phyloP scores from a whole-genome alignment of 35 echinoderm and acorn worm species.

The Heliocidaris erythrogramma region DNA sequence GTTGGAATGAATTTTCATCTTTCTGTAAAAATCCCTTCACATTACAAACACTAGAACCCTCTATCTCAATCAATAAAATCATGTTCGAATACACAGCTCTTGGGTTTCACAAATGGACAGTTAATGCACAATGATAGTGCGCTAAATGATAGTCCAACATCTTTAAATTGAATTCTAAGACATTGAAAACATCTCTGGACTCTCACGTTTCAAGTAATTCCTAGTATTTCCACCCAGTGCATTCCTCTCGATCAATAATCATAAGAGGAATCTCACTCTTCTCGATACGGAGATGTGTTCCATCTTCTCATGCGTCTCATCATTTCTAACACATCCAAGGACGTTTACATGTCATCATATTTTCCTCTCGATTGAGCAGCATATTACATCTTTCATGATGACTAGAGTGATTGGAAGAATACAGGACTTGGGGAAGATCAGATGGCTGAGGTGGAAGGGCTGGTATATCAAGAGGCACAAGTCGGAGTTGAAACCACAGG shows the following conservation, averaged over 20 bases:
- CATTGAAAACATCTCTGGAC: not conserved
- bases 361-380: not conserved
- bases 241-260: not conserved
- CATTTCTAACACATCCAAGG: not conserved
- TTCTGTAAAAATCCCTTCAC: not conserved
- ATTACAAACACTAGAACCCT: not conserved
- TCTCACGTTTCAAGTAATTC: not conserved
- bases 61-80: not conserved
- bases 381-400: not conserved
- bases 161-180: not conserved
- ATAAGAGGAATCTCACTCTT: not conserved
- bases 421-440: not conserved
- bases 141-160: conserved; percentile 9
- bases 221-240: not conserved
- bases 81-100: not conserved
- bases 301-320: not conserved
- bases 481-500: not conserved
- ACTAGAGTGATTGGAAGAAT: conserved; percentile 4
- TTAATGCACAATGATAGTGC: not conserved
- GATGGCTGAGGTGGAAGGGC: not conserved
- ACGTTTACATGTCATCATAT: not conserved
- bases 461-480: not conserved
- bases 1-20: not conserved
- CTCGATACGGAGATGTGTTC: not conserved
- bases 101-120: not conserved